phyloP scores from a whole-genome alignment of 2,113 vertebrate genomes.

The Cromileptes altivelis region DNA sequence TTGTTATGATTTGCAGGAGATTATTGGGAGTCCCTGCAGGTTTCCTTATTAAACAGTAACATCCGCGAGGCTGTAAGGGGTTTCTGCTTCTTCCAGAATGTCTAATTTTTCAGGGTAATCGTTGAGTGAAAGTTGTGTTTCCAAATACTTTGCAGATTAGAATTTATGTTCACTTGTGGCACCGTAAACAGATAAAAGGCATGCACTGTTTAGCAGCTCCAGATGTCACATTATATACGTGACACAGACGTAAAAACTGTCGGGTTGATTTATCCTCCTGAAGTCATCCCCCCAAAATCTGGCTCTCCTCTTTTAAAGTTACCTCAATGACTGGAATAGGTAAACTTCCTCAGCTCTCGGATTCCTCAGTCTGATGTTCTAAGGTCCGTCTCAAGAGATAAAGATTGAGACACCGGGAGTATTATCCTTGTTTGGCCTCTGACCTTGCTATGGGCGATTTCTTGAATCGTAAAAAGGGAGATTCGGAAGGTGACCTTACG shows the following conservation, averaged over 20 bases:
- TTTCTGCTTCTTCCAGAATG: neutral
- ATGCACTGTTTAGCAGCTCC: neutral
- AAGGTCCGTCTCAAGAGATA: neutral
- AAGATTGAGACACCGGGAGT: neutral
- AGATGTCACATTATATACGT: conserved; percentile 8
- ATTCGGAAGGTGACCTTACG: neutral
- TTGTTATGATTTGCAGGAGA: neutral
- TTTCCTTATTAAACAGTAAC: neutral
- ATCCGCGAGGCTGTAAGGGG: neutral
- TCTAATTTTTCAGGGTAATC: neutral
- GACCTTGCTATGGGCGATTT: neutral
- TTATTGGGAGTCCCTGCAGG: neutral
- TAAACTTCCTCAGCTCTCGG: neutral
- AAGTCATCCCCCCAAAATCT: neutral
- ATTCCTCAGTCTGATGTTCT: neutral
- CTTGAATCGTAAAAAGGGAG: neutral
- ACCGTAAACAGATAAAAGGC: neutral
- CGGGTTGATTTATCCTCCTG: neutral
- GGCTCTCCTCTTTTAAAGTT: neutral
- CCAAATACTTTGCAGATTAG: neutral
- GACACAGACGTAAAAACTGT: neutral
- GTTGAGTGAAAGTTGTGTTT: neutral
- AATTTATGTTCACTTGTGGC: neutral
- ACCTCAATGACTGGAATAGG: neutral
- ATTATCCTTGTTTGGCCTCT: neutral